phyloP scores from a whole-genome alignment of 2,797 vertebrate genomes.

The Acropternis orthonyx region DNA sequence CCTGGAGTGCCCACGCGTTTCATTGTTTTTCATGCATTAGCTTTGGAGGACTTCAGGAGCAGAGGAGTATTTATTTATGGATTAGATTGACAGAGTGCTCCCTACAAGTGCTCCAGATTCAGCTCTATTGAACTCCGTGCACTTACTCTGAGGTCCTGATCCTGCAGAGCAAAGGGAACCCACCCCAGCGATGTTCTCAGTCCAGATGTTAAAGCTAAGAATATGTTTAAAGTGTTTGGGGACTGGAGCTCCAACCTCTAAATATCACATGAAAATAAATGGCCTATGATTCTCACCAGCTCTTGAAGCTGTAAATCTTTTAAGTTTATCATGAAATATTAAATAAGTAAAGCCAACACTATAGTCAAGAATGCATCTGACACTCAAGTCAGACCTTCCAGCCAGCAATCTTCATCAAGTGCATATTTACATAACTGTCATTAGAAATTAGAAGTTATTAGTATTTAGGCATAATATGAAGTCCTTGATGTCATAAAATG shows the following conservation, averaged over 20 bases:
- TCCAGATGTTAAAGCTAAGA: not conserved
- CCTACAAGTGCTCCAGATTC: constrained; percentile 21
- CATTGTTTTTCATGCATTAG: constrained; percentile 22
- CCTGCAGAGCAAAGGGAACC: constrained; percentile 25
- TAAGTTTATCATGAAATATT: constrained; percentile 65
- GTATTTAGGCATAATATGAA: constrained; percentile 1
- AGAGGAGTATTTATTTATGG: constrained; percentile 41
- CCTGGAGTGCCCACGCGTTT: not conserved
- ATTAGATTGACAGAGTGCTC: constrained; percentile 23
- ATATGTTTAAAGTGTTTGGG: not conserved
- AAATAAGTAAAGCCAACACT: constrained; percentile 38
- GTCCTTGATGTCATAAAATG: not conserved
- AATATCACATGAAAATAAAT: constrained; percentile 63
- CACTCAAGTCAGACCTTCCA: constrained; percentile 2
- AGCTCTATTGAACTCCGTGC: not conserved
- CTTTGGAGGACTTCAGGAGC: constrained; percentile 22
- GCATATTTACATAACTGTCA: not conserved
- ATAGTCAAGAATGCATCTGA: constrained; percentile 37
- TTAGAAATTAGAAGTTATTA: not conserved
- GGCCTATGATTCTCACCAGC: constrained; percentile 49
- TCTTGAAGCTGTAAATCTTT: constrained; percentile 69
- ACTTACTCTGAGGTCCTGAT: not conserved
- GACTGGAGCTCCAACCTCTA: constrained; percentile 4
- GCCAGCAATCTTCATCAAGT: not conserved
- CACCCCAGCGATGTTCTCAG: not conserved